These are phyloP conservation scores for Natrix natrix DNA, from an alignment of 2,797 vertebrate genomes.

Conservation along the genomic window DNA sequence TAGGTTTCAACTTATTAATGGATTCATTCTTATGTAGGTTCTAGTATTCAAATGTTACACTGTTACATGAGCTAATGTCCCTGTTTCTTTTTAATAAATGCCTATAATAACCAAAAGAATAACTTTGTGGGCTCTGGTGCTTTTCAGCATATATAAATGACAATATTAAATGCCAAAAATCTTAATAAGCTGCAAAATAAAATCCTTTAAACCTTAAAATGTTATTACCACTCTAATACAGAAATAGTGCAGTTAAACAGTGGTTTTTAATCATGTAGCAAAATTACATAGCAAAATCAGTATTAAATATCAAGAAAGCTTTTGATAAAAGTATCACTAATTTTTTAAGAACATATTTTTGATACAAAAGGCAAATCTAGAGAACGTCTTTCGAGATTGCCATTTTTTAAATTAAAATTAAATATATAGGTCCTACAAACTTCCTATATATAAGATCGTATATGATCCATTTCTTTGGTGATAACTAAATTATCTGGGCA, in stretches of 20 bases:
- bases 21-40: background rate
- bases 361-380: background rate
- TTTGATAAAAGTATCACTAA: background rate
- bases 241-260: background rate
- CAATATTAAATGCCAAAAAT: background rate
- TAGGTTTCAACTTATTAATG: background rate
- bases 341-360: slow-evolving; percentile 4
- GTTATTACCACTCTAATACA: background rate
- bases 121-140: background rate
- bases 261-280: background rate
- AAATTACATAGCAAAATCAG: slow-evolving; percentile 3
- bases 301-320: slow-evolving; percentile 7
- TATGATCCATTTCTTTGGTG: background rate
- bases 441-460: background rate
- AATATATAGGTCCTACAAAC: background rate
- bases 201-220: background rate
- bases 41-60: background rate
- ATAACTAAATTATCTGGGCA: background rate
- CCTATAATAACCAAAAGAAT: background rate
- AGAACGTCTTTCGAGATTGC: background rate
- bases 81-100: background rate
- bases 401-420: background rate
- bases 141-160: background rate
- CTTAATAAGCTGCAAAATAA: background rate
- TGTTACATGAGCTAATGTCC: background rate